A percentile compares a stretch with the other conserved stretches of the same genome.
Conservation (phyloP, 30 jellyfish, hydroid and myxozoan species). For the Rhopilema esculentum region DNA sequence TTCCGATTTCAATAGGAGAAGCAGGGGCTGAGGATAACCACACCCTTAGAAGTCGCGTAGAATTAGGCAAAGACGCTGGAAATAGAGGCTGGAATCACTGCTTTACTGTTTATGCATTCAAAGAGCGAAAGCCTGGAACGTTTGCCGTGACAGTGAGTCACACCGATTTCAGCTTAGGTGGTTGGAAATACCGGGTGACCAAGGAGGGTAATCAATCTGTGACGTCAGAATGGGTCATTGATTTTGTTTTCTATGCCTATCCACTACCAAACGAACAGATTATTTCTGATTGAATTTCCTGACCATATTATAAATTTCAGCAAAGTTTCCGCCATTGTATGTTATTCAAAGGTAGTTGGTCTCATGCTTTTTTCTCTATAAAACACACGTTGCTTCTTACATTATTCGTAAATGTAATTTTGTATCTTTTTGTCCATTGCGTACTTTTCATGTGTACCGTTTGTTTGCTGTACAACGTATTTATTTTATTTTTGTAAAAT, state of each 20-base stretch:
- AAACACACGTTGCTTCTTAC: too few species aligned
- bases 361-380: too few species aligned
- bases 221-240: constrained; percentile 46
- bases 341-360: too few species aligned
- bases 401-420: too few species aligned
- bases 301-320: too few species aligned
- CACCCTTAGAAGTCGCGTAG: constrained; percentile 37
- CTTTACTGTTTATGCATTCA: constrained; percentile 1
- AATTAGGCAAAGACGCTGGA: constrained; percentile 20
- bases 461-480: too few species aligned
- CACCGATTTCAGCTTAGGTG: constrained; percentile 19
- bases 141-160: constrained; percentile 30
- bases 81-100: constrained; percentile 37
- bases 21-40: constrained; percentile 47
- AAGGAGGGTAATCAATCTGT: constrained; percentile 12
- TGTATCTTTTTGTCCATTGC: too few species aligned
- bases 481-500: too few species aligned
- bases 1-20: constrained; percentile 22
- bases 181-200: constrained; percentile 44
- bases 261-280: constrained; percentile 1
- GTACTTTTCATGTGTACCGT: too few species aligned
- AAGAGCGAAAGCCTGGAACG: constrained; percentile 30
- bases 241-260: constrained; percentile 47
- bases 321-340: too few species aligned
- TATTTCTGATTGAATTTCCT: too few species aligned